Evolutionary conservation across 53 echinoderm and acorn worm species (phyloP).

Genomic region (Holothuria scabra): DNA sequence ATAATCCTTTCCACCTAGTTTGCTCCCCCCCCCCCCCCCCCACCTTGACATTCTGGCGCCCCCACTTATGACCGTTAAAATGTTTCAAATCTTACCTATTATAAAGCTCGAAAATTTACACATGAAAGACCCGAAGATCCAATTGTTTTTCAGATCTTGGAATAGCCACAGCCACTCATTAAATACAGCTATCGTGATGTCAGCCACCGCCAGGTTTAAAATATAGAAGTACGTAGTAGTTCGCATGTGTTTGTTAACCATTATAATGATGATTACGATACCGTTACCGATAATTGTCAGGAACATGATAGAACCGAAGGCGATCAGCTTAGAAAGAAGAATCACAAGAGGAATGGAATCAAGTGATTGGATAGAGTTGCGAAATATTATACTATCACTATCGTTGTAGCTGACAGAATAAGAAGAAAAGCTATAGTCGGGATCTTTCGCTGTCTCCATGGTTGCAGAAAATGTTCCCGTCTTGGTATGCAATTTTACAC

Average conservation of each 20-base stretch:
- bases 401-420: no score
- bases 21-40: no score
- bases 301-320: conserved; percentile 63
- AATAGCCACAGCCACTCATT: conserved; percentile 76
- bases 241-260: conserved; percentile 87
- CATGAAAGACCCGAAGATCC: conserved; percentile 83
- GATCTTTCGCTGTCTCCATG: no score
- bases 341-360: conserved; percentile 40
- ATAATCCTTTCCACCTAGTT: no score
- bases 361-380: background rate
- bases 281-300: conserved; percentile 75
- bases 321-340: conserved; percentile 64
- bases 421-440: no score
- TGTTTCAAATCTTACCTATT: conserved; percentile 59
- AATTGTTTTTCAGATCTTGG: conserved; percentile 50
- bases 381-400: no score
- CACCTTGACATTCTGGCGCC: no score
- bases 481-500: no score
- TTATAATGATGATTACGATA: conserved; percentile 87
- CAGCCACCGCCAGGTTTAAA: conserved; percentile 87
- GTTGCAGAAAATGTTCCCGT: no score
- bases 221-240: conserved; percentile 87
- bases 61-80: no score
- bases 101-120: conserved; percentile 78
- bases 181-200: conserved; percentile 75